Evolutionary conservation across 1,140 invertebrate genomes (phyloP).

Genomic region (Epicauta chinensis): DNA sequence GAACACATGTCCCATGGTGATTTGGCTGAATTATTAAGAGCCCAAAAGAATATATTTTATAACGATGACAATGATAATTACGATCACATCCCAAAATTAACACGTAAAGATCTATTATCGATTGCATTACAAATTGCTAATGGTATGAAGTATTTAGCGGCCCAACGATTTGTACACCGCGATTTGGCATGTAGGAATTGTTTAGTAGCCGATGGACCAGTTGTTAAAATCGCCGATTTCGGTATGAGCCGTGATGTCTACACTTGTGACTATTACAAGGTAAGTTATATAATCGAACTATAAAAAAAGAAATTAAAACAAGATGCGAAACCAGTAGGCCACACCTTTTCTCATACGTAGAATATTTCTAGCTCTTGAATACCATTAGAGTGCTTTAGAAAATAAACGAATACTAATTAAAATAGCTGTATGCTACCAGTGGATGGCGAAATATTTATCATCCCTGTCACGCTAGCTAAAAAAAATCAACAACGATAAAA

Average conservation of each 20-base stretch:
- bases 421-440: too few relatives aligned
- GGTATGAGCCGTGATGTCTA: constrained; percentile 88
- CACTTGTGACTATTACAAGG: constrained; percentile 89
- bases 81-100: constrained; percentile 38
- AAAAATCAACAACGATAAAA: too few relatives aligned
- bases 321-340: too few relatives aligned
- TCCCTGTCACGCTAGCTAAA: too few relatives aligned
- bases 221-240: constrained; percentile 88
- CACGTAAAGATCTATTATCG: constrained; percentile 52
- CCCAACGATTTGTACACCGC: constrained; percentile 84
- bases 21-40: constrained; percentile 72
- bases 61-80: constrained; percentile 2
- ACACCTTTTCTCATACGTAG: too few relatives aligned
- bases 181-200: constrained; percentile 90
- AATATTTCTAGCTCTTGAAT: too few relatives aligned
- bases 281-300: too few relatives aligned
- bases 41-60: constrained; percentile 49
- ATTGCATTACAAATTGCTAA: constrained; percentile 71
- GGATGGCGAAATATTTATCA: too few relatives aligned
- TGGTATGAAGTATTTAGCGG: constrained; percentile 84
- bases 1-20: constrained; percentile 90
- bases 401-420: too few relatives aligned
- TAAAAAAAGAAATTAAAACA: too few relatives aligned
- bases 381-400: too few relatives aligned
- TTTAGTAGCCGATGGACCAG: constrained; percentile 69